Percentiles rank a stretch among this genome's conserved stretches.
These are phyloP conservation scores for Lanius ludovicianus DNA, from an alignment of 2,113 vertebrate genomes.

Conservation along the genomic window DNA sequence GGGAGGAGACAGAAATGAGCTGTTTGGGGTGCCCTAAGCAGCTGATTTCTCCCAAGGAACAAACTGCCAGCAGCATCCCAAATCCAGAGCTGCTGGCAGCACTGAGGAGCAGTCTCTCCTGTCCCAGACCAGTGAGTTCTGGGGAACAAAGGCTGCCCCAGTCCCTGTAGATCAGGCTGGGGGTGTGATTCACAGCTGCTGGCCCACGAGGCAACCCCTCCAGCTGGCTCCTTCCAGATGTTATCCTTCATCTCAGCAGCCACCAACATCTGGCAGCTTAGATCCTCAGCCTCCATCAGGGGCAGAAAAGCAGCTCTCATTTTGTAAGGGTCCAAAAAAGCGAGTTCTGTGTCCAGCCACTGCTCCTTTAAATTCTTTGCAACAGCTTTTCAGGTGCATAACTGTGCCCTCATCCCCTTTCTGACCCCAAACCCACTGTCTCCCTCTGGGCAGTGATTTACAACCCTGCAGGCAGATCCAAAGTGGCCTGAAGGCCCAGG, in stretches of 20 bases:
- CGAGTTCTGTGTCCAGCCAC: not conserved
- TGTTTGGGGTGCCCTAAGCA: not conserved
- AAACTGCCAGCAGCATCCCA: not conserved
- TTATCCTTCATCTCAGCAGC: not conserved
- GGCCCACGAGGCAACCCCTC: not conserved
- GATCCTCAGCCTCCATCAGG: accelerated
- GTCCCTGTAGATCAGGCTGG: not conserved
- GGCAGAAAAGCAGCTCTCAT: not conserved
- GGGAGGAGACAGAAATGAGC: not conserved
- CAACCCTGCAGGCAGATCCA: accelerated
- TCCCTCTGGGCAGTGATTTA: not conserved
- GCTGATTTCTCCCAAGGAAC: not conserved
- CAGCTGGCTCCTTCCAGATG: not conserved
- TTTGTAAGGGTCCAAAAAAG: not conserved
- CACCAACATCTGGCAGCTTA: not conserved
- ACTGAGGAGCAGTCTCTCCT: not conserved
- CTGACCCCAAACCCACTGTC: not conserved
- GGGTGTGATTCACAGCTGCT: not conserved
- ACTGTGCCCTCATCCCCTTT: not conserved
- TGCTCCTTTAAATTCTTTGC: not conserved
- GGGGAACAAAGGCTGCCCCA: not conserved
- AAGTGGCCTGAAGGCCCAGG: not conserved
- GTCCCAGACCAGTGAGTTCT: not conserved
- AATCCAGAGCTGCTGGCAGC: not conserved
- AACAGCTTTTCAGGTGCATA: accelerated